Conservation (phyloP, 2,113 vertebrate genomes). For the Lampris megalopsis region DNA sequence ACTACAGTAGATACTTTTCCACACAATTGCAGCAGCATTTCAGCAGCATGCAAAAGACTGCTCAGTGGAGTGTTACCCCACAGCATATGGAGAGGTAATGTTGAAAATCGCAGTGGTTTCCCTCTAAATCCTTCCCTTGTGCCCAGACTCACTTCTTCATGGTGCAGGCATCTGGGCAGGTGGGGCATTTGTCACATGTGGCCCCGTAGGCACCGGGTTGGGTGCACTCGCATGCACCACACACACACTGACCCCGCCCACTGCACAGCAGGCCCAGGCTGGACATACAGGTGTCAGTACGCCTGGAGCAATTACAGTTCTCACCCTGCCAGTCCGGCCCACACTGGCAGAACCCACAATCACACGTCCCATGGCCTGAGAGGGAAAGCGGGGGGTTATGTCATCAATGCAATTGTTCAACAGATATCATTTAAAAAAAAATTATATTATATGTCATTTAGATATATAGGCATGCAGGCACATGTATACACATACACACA, state of each 20-base stretch:
- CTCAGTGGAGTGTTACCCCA: too few species aligned
- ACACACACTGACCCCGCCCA: slow-evolving; percentile 90
- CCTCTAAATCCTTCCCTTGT: background rate
- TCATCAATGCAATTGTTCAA: too few species aligned
- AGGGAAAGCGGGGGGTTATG: background rate
- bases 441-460: too few species aligned
- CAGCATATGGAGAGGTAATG: too few species aligned
- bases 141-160: slow-evolving; percentile 90
- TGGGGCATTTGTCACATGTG: slow-evolving; percentile 97
- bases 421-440: too few species aligned
- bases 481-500: too few species aligned
- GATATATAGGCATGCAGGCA: too few species aligned
- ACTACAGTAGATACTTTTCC: too few species aligned
- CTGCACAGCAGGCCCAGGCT: slow-evolving; percentile 92
- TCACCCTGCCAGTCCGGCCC: slow-evolving; percentile 92
- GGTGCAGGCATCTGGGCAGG: slow-evolving; percentile 94
- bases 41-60: too few species aligned
- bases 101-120: too few species aligned
- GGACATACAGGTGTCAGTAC: slow-evolving; percentile 94
- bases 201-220: slow-evolving; percentile 93
- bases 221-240: slow-evolving; percentile 92
- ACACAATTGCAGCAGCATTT: too few species aligned
- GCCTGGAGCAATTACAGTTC: slow-evolving; percentile 95
- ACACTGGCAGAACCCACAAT: slow-evolving; percentile 94
- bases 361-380: slow-evolving; percentile 92